Percentiles rank a stretch among this genome's conserved stretches.
These are phyloP conservation scores for Nomada hirtipes DNA, from an alignment of 2,888 invertebrate species.

Conservation along the genomic window DNA sequence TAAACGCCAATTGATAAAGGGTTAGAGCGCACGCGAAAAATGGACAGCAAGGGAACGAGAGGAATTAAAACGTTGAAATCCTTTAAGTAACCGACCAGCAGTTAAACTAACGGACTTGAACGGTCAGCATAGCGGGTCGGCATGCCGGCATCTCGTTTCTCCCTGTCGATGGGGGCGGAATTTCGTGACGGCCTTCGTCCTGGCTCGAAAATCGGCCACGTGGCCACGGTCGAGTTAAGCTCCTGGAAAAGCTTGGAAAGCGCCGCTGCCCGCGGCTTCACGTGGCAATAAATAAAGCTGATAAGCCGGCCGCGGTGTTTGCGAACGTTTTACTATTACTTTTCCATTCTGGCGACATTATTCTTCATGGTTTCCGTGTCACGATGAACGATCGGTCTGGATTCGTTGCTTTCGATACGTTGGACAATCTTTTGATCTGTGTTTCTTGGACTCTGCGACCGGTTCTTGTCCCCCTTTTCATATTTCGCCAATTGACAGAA, in stretches of 20 bases:
- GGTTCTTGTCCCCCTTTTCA: neutral
- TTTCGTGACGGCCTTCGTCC: constrained; percentile 56
- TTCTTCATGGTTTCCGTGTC: constrained; percentile 66
- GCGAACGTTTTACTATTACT: constrained; percentile 75
- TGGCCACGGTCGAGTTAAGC: constrained; percentile 60
- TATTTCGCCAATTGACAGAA: too few relatives aligned
- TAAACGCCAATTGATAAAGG: too few relatives aligned
- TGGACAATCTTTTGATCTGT: neutral
- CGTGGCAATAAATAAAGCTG: constrained; percentile 77
- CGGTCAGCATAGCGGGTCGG: constrained; percentile 6
- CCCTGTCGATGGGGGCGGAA: constrained; percentile 44
- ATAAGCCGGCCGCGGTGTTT: constrained; percentile 74
- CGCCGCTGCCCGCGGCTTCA: constrained; percentile 68
- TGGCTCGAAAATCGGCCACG: constrained; percentile 37
- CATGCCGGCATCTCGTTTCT: constrained; percentile 49
- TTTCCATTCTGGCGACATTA: constrained; percentile 64
- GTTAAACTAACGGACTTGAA: constrained; percentile 12
- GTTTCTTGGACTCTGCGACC: neutral
- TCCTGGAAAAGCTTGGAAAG: constrained; percentile 65
- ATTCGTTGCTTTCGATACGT: constrained; percentile 48
- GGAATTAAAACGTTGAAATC: neutral
- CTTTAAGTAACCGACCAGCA: neutral
- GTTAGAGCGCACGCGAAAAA: neutral
- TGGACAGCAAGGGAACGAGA: neutral
- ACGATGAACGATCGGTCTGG: constrained; percentile 60